Percentiles rank a stretch among this genome's conserved stretches.
These are phyloP conservation scores for Ceramica pisi DNA, from an alignment of 2,888 invertebrate genomes.

Conservation along the genomic window DNA sequence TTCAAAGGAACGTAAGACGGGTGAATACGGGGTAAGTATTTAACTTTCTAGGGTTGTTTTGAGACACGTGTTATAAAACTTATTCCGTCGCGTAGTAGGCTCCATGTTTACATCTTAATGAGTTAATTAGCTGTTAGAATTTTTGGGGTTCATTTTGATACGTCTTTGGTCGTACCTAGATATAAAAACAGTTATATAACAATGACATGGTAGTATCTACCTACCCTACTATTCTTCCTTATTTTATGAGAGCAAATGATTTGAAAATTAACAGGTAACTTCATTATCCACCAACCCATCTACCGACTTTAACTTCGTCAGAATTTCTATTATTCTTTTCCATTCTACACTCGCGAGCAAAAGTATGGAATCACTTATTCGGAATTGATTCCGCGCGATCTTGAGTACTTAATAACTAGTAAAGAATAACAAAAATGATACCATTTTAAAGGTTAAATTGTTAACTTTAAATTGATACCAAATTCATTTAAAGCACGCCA, in stretches of 20 bases:
- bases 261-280: constrained; percentile 2
- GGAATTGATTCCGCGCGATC: too few relatives aligned
- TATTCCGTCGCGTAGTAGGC: neutral
- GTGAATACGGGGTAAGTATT: neutral
- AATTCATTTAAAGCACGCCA: too few relatives aligned
- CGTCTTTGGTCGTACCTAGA: too few relatives aligned
- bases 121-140: neutral
- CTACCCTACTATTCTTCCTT: neutral
- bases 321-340: constrained; percentile 44
- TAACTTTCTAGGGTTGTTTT: neutral
- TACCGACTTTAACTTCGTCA: constrained; percentile 39
- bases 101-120: neutral
- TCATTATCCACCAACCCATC: neutral
- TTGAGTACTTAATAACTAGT: too few relatives aligned
- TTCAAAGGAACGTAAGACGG: neutral
- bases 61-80: constrained; percentile 13
- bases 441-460: too few relatives aligned
- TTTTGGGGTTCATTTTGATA: neutral
- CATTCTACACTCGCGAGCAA: too few relatives aligned
- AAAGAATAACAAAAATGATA: too few relatives aligned
- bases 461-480: too few relatives aligned
- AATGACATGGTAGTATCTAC: too few relatives aligned
- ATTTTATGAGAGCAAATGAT: neutral
- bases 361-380: too few relatives aligned
- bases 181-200: too few relatives aligned